Conservation (phyloP, 1,140 invertebrate genomes). For the Ooceraea biroi region DNA sequence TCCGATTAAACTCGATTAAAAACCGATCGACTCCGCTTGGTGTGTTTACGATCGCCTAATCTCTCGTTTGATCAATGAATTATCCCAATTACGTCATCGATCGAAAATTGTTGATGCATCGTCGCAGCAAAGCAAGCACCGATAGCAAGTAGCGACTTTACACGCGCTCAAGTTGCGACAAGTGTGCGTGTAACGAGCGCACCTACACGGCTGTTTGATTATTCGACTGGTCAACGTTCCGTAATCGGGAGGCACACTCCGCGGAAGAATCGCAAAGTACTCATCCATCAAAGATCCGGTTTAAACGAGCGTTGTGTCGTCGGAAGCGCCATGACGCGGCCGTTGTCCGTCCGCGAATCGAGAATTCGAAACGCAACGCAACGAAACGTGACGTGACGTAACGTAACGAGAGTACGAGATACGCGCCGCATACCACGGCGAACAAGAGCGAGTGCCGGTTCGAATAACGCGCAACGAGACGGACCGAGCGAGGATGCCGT, state of each 20-base stretch:
- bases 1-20: too few species aligned
- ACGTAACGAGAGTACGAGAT: not conserved
- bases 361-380: conserved; percentile 2
- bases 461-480: not conserved
- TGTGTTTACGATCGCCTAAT: too few species aligned
- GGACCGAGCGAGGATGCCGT: not conserved
- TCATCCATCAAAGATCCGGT: not conserved
- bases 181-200: not conserved
- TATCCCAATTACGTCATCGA: too few species aligned
- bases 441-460: not conserved
- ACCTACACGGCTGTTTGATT: not conserved
- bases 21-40: too few species aligned
- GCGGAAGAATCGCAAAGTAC: not conserved
- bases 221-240: not conserved
- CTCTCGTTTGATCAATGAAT: too few species aligned
- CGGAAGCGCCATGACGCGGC: not conserved
- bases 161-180: too few species aligned
- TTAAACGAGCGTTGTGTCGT: conserved; percentile 11
- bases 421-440: not conserved
- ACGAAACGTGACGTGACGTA: too few species aligned
- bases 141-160: too few species aligned
- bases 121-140: too few species aligned
- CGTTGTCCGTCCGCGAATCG: not conserved
- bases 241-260: not conserved
- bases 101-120: too few species aligned